A percentile compares a stretch with the other conserved stretches of the same genome.
Conservation (phyloP, 1,140 invertebrate genomes). For the Ips nitidus region DNA sequence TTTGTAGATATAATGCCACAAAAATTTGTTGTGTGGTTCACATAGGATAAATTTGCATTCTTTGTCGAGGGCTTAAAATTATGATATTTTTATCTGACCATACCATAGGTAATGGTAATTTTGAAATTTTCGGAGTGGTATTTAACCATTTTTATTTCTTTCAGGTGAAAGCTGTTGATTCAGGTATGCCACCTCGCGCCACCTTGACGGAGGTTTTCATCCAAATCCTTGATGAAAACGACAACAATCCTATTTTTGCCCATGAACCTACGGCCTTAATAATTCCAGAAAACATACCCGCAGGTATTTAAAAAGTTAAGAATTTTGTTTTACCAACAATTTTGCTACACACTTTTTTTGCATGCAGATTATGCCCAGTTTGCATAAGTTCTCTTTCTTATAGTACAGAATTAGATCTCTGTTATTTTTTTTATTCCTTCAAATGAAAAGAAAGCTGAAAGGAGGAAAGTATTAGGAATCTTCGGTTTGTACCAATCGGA, state of each 20-base stretch:
- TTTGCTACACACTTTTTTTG: not conserved
- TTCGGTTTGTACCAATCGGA: no score
- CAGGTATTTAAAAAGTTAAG: constrained; percentile 11
- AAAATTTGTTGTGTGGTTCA: not conserved
- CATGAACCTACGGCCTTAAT: constrained; percentile 69
- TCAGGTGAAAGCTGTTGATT: constrained; percentile 75
- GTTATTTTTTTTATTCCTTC: no score
- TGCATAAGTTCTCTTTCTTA: no score
- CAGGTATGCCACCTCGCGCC: constrained; percentile 73
- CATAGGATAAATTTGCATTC: not conserved
- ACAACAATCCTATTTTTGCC: constrained; percentile 87
- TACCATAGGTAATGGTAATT: no score
- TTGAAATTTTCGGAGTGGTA: no score
- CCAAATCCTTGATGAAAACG: constrained; percentile 87
- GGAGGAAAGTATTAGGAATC: no score
- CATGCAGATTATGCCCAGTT: no score
- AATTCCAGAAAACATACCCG: constrained; percentile 73
- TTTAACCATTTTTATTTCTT: constrained; percentile 6
- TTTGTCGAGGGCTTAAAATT: no score
- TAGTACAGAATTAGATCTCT: no score
- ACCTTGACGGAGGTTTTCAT: constrained; percentile 69
- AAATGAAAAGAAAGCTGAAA: no score
- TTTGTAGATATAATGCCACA: not conserved
- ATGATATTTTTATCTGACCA: no score
- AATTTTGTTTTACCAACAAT: not conserved